These are phyloP conservation scores for Siniperca scherzeri DNA, from an alignment of 2,797 vertebrate species.

Conservation along the genomic window DNA sequence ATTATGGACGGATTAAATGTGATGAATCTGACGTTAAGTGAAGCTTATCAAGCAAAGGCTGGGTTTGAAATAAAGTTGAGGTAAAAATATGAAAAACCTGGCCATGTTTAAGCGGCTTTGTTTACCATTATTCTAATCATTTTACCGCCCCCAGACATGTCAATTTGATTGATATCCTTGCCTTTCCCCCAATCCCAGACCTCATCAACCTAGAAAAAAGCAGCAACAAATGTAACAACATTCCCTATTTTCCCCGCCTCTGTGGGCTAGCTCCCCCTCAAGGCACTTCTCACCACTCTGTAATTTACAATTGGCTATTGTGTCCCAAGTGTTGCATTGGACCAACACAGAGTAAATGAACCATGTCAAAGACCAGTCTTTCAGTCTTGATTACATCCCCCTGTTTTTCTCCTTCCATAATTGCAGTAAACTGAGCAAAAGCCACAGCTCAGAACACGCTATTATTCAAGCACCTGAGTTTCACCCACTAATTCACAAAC, in stretches of 20 bases:
- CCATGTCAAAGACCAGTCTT: constrained; percentile 72
- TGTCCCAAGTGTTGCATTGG: constrained; percentile 75
- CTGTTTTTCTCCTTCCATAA: constrained; percentile 28
- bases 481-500: constrained; percentile 29
- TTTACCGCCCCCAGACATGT: constrained; percentile 66
- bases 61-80: constrained; percentile 38
- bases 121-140: constrained; percentile 81
- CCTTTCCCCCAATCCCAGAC: constrained; percentile 77
- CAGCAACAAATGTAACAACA: constrained; percentile 68
- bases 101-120: constrained; percentile 63
- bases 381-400: constrained; percentile 70
- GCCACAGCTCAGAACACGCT: constrained; percentile 34
- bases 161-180: constrained; percentile 78
- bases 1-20: constrained; percentile 65
- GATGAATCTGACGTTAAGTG: constrained; percentile 60
- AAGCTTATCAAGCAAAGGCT: constrained; percentile 48
- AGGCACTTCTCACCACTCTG: constrained; percentile 73
- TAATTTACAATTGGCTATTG: constrained; percentile 80
- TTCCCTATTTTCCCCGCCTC: constrained; percentile 55
- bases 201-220: constrained; percentile 72
- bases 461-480: constrained; percentile 67
- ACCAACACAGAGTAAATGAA: constrained; percentile 78
- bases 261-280: constrained; percentile 53
- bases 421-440: constrained; percentile 55
- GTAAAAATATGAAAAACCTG: constrained; percentile 22